Percentiles rank a stretch among this genome's conserved stretches.
phyloP scores from a whole-genome alignment of 1,140 invertebrate species.

The Zaprionus taronus region DNA sequence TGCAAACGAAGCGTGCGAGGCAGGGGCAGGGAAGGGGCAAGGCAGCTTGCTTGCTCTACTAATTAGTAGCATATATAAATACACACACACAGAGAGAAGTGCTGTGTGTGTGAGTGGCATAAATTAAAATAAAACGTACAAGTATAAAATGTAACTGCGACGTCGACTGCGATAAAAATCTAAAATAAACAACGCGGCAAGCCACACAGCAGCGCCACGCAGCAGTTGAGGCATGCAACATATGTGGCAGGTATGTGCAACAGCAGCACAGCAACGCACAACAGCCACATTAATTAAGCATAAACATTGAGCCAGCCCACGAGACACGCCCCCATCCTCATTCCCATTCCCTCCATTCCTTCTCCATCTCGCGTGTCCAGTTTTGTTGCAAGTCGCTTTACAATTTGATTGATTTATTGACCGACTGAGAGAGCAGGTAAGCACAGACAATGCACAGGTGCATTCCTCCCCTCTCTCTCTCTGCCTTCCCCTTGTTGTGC shows the following conservation, averaged over 20 bases:
- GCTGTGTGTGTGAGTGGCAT: constrained; percentile 66
- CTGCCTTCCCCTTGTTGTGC: background rate
- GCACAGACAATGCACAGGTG: constrained; percentile 32
- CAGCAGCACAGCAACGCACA: constrained; percentile 23
- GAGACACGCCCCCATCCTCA: constrained; percentile 54
- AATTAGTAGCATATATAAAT: constrained; percentile 76
- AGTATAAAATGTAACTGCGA: constrained; percentile 76
- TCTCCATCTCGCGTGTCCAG: constrained; percentile 48
- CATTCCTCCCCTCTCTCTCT: background rate
- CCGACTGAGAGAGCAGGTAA: constrained; percentile 39
- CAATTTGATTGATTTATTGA: constrained; percentile 80
- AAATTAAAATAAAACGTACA: constrained; percentile 80
- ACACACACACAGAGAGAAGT: constrained; percentile 36
- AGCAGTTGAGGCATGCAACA: constrained; percentile 64
- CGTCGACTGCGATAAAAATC: constrained; percentile 73
- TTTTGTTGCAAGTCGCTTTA: constrained; percentile 35
- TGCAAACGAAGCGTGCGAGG: constrained; percentile 75
- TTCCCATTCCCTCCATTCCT: background rate
- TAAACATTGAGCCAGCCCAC: constrained; percentile 78
- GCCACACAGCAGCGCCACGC: constrained; percentile 32
- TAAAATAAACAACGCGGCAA: constrained; percentile 73
- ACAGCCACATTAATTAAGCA: constrained; percentile 79
- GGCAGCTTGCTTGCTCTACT: constrained; percentile 56
- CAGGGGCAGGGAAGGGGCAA: background rate
- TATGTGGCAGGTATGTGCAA: constrained; percentile 22